phyloP scores from a whole-genome alignment of 1,140 invertebrate species.

The Trichomalopsis sarcophagae region DNA sequence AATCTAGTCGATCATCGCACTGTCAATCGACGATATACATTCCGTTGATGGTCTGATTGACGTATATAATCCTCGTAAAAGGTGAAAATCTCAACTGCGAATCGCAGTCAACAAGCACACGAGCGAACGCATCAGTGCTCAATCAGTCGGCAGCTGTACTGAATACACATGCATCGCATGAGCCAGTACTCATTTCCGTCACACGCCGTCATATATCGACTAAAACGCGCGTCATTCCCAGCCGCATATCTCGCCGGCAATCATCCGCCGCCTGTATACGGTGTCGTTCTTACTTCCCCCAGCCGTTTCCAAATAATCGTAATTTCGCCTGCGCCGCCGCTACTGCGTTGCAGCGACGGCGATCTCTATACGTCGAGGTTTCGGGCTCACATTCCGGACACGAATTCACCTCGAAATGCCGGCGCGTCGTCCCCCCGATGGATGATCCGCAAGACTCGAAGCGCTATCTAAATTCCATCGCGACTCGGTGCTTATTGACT shows the following conservation, averaged over 20 bases:
- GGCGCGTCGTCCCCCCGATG: background rate
- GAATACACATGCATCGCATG: background rate
- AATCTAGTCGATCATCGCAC: too few species aligned
- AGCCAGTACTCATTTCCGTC: background rate
- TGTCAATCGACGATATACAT: too few species aligned
- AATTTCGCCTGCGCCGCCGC: conserved; percentile 4
- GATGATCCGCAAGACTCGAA: background rate
- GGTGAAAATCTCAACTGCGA: too few species aligned
- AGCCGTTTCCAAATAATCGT: conserved; percentile 12
- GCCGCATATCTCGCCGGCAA: background rate
- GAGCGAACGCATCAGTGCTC: too few species aligned
- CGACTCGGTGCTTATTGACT: background rate
- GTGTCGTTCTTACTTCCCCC: background rate
- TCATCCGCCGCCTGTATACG: background rate
- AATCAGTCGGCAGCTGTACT: too few species aligned
- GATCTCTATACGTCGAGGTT: conserved; percentile 1
- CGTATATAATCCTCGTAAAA: too few species aligned
- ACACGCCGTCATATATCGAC: background rate
- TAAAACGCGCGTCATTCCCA: background rate
- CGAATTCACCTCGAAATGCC: conserved; percentile 9
- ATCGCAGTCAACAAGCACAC: too few species aligned
- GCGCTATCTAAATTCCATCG: conserved; percentile 30
- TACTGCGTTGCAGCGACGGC: too few species aligned
- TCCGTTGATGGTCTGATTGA: too few species aligned
- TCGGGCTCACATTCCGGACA: conserved; percentile 8